Percentiles rank a stretch among this genome's conserved stretches.
phyloP scores from a whole-genome alignment of 2,888 invertebrate genomes.

The Eumerus sabulonum region DNA sequence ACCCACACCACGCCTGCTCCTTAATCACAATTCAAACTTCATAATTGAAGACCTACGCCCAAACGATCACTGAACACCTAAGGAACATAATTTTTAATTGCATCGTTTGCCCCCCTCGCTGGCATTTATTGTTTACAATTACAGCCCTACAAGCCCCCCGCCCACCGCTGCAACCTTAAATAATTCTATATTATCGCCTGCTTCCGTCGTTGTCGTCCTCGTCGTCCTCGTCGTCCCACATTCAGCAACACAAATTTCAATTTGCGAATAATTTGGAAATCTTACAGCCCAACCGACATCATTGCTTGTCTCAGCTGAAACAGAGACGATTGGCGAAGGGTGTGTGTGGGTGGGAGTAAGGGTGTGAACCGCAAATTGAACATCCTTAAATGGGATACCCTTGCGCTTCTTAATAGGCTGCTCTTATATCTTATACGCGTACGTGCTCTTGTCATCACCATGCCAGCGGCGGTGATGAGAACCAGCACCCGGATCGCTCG shows the following conservation, averaged over 20 bases:
- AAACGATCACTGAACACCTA: constrained; percentile 20
- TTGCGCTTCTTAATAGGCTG: constrained; percentile 48
- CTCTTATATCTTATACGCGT: no score
- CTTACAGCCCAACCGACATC: background rate
- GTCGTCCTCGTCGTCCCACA: background rate
- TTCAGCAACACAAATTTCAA: constrained; percentile 54
- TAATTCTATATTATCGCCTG: background rate
- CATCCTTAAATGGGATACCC: constrained; percentile 56
- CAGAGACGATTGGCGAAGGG: background rate
- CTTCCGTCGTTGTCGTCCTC: background rate
- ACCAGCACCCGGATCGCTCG: no score
- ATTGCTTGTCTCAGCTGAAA: background rate
- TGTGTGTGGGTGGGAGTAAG: no score
- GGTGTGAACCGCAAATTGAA: constrained; percentile 51
- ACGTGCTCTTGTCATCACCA: constrained; percentile 50
- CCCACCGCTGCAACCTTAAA: constrained; percentile 23
- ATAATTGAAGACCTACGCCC: constrained; percentile 47
- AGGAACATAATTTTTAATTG: constrained; percentile 56
- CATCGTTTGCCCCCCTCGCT: constrained; percentile 35
- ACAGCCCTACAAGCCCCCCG: constrained; percentile 1
- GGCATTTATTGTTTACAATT: constrained; percentile 50
- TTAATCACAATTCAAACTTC: constrained; percentile 54
- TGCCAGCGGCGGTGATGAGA: constrained; percentile 8
- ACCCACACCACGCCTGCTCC: constrained; percentile 5
- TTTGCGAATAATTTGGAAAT: constrained; percentile 59